phyloP scores from a whole-genome alignment of 2,113 vertebrate species.

The Catharus fuscescens region DNA sequence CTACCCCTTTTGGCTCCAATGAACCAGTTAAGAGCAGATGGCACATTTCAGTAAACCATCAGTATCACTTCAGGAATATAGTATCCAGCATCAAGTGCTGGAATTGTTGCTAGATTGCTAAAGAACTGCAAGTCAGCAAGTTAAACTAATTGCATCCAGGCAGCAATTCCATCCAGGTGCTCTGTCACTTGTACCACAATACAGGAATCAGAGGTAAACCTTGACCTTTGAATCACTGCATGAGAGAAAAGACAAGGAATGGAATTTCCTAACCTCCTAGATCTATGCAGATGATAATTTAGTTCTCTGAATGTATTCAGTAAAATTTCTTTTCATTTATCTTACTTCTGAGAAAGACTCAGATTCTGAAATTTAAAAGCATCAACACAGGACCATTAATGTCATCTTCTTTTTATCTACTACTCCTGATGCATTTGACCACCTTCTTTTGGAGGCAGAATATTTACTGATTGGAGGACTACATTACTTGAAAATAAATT shows the following conservation, averaged over 20 bases:
- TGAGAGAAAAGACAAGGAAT: background rate
- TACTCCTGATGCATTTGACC: background rate
- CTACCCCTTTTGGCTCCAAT: slow-evolving; percentile 50
- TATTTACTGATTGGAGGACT: background rate
- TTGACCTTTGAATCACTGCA: background rate
- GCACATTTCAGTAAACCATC: slow-evolving; percentile 55
- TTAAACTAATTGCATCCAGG: background rate
- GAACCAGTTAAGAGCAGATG: slow-evolving; percentile 37
- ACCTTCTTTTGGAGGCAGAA: background rate
- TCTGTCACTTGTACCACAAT: background rate
- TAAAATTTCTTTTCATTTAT: background rate
- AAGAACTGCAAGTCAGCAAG: background rate
- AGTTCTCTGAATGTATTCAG: background rate
- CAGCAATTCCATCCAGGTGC: background rate
- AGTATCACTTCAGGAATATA: slow-evolving; percentile 60
- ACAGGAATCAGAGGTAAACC: background rate
- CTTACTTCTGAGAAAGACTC: background rate
- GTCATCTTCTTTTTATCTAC: background rate
- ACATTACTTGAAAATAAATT: background rate
- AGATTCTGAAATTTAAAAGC: background rate
- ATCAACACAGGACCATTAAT: background rate
- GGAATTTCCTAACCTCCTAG: background rate
- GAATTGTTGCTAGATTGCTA: background rate
- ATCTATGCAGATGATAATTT: background rate
- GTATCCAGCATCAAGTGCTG: background rate